Conservation (phyloP, 2,113 vertebrate species). For the Manacus vitellinus region DNA sequence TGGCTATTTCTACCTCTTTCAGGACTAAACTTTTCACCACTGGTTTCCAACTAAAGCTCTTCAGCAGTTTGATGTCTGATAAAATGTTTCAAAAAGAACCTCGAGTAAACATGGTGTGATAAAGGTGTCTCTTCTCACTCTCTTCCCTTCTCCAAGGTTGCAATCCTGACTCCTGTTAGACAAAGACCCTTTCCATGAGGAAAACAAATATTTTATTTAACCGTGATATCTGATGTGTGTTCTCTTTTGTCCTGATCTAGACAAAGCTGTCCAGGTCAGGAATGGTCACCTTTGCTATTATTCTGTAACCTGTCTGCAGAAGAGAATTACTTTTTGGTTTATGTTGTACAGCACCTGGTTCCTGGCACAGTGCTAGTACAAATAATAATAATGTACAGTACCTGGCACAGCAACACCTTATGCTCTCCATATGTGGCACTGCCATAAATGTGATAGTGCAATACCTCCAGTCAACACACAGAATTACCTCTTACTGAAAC, state of each 20-base stretch:
- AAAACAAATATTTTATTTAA: conserved; percentile 34
- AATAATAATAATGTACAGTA: conserved; percentile 62
- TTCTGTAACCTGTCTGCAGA: conserved; percentile 18
- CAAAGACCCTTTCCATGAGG: neutral
- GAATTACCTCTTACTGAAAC: conserved; percentile 32
- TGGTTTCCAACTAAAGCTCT: neutral
- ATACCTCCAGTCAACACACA: neutral
- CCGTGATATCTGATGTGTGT: neutral
- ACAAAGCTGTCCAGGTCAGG: conserved; percentile 40
- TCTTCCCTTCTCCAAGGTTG: neutral
- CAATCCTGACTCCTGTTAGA: neutral
- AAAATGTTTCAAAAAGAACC: neutral
- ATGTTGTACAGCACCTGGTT: conserved; percentile 32
- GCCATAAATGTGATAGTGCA: conserved; percentile 40
- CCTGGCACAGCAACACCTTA: conserved; percentile 13
- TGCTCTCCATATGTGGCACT: neutral
- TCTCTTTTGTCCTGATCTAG: conserved; percentile 5
- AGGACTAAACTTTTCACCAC: neutral
- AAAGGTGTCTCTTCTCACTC: neutral
- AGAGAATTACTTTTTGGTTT: conserved; percentile 68
- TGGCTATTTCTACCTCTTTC: neutral
- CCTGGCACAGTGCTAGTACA: conserved; percentile 36
- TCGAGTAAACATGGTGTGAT: neutral
- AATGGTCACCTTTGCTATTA: conserved; percentile 54
- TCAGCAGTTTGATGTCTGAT: neutral